Evolutionary conservation across 2,888 invertebrate genomes (phyloP).

Genomic region (Pachliopta kotzebuea): DNA sequence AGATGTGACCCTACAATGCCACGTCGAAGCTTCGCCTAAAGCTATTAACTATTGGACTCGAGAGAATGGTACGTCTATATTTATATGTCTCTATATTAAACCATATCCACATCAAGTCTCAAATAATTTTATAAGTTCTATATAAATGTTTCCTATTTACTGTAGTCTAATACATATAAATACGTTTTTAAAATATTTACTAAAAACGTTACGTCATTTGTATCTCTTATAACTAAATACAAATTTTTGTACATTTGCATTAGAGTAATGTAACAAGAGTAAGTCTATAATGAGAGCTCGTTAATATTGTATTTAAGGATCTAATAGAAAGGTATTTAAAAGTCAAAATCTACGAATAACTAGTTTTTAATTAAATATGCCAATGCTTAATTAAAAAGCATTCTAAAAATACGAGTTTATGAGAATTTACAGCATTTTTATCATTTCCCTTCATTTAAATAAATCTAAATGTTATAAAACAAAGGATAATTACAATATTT

Average conservation of each 20-base stretch:
- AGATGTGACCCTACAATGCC: constrained; percentile 91
- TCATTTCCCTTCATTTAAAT: constrained; percentile 22
- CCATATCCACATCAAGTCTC: background rate
- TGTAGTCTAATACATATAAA: background rate
- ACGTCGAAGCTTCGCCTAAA: constrained; percentile 95
- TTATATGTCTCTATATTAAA: constrained; percentile 30
- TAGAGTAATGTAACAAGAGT: too few relatives aligned
- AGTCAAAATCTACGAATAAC: background rate
- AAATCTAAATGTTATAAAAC: constrained; percentile 25
- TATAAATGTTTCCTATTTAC: background rate
- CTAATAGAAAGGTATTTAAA: background rate
- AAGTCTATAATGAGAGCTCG: background rate
- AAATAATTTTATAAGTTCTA: background rate
- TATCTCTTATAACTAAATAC: background rate
- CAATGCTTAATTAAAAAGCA: constrained; percentile 30
- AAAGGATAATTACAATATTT: constrained; percentile 43
- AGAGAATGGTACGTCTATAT: constrained; percentile 86
- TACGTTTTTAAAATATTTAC: background rate
- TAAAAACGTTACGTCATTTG: too few relatives aligned
- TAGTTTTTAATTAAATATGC: constrained; percentile 11
- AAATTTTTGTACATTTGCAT: background rate
- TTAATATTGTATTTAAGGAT: background rate
- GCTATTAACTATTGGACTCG: constrained; percentile 97
- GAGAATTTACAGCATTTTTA: constrained; percentile 17
- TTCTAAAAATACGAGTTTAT: constrained; percentile 16